Base-by-base conservation (phyloP, 2,113 vertebrate species). In the Platichthys flesus region DNA sequence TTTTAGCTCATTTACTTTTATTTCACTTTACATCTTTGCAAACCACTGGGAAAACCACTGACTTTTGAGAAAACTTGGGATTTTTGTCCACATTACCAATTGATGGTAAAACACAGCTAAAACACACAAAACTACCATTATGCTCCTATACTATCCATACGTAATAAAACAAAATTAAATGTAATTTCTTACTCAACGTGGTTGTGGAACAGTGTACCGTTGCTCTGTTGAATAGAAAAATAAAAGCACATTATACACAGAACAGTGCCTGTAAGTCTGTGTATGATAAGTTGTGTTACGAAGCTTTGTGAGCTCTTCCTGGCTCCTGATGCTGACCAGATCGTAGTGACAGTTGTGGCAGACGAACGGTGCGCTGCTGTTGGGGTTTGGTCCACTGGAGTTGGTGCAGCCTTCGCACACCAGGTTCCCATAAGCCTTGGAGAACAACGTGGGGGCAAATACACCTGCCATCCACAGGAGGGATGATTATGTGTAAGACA, bases 381-480 rank as follows among this genome's bases (percentile, higher is more conserved):
- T 96, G 56, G 7, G 45, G 86, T 93, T 73, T 67, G 82, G 82
- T 67, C 88, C 92, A 0, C 91, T 88, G 67, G 94, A 67, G 8
- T 94, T 95, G 78, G 94, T 94, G 85, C 96, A 97, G 67, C 93
- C 93, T 0, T 94, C 94, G 0, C 97, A 97, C 16, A 97, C 89
- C 86, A 97, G 79, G 86, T 93, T 96, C 51, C 96, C 96, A 0
- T 97, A 97, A 2, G 95, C 95, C 91, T 97, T 97, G 81, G 96
- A 96, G 90, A 97, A 97, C 35, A 97, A 87, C 0, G 96, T 97
- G 0, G 96, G 96, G 9, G 97, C 96, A 70, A 97, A 97, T 52
- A 96, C 96, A 23, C 97, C 97, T 97, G 89, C 0, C 40, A 37
- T 10, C 24, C 64, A 83, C 54, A 71, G 71, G 18, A 4, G 8